These are phyloP conservation scores for Danio albolineatus DNA, from an alignment of 2,797 vertebrate genomes.

Conservation along the genomic window DNA sequence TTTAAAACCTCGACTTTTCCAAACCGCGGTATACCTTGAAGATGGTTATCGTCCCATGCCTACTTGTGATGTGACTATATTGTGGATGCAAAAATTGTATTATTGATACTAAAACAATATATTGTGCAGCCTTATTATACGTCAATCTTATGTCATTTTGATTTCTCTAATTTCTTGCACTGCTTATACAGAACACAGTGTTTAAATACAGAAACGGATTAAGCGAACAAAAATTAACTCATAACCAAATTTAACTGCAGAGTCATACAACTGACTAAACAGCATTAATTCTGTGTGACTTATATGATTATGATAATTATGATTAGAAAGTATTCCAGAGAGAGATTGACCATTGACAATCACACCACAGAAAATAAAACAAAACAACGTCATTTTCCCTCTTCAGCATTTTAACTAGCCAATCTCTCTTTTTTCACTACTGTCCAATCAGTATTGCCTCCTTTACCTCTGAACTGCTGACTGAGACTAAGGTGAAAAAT, in stretches of 20 bases:
- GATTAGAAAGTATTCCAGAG: conserved; percentile 7
- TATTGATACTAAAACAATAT: too few relatives aligned
- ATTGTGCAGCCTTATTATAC: too few relatives aligned
- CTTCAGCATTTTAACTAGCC: not conserved
- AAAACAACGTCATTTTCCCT: not conserved
- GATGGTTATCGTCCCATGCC: too few relatives aligned
- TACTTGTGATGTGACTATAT: too few relatives aligned
- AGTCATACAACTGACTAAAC: not conserved
- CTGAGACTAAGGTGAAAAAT: conserved; percentile 66
- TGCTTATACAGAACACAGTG: too few relatives aligned
- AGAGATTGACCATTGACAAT: conserved; percentile 29
- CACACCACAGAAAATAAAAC: conserved; percentile 1
- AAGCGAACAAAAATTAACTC: too few relatives aligned
- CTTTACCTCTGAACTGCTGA: conserved; percentile 49
- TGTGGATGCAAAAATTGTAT: too few relatives aligned
- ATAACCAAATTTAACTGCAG: not conserved
- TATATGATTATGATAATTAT: not conserved
- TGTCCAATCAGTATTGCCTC: not conserved
- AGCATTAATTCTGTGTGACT: not conserved
- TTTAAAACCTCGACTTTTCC: too few relatives aligned
- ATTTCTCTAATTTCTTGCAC: too few relatives aligned
- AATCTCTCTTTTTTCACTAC: not conserved
- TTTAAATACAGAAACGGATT: too few relatives aligned
- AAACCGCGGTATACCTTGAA: too few relatives aligned
- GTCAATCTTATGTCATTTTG: too few relatives aligned